Percentiles rank a stretch among this genome's conserved stretches.
These are phyloP conservation scores for Torymus texanus DNA, from an alignment of 2,888 invertebrate species.

Conservation along the genomic window DNA sequence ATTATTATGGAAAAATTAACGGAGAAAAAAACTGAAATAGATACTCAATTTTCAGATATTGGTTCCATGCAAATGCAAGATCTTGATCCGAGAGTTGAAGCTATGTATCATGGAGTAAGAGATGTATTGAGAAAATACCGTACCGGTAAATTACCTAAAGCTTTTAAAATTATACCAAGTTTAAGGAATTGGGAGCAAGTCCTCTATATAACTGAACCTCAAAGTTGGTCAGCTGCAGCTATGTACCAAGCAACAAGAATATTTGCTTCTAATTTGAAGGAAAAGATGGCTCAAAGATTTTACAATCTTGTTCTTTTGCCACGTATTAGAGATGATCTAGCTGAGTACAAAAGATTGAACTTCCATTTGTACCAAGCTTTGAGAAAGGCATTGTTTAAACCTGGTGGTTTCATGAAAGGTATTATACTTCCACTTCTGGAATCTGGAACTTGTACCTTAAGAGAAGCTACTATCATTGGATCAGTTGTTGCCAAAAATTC, in stretches of 20 bases:
- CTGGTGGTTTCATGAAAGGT: conserved; percentile 98
- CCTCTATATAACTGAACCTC: conserved; percentile 88
- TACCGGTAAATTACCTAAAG: conserved; percentile 97
- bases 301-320: conserved; percentile 95
- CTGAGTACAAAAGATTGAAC: conserved; percentile 95
- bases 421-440: conserved; percentile 84
- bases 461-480: conserved; percentile 96
- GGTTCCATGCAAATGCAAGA: conserved; percentile 86
- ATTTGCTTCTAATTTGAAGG: conserved; percentile 97
- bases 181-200: conserved; percentile 96
- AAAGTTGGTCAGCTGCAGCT: conserved; percentile 98
- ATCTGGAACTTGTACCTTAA: conserved; percentile 94
- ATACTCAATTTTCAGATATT: conserved; percentile 89
- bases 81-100: conserved; percentile 87
- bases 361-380: conserved; percentile 97
- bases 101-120: conserved; percentile 93
- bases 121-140: conserved; percentile 92
- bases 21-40: conserved; percentile 93
- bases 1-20: conserved; percentile 94
- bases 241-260: conserved; percentile 97
- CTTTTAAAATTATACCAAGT: conserved; percentile 96
- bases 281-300: conserved; percentile 97
- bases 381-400: conserved; percentile 95
- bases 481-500: conserved; percentile 93
- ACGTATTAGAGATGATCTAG: conserved; percentile 94